These are phyloP conservation scores for Cynoglossus semilaevis DNA, from an alignment of 2,113 vertebrate species.

Conservation along the genomic window DNA sequence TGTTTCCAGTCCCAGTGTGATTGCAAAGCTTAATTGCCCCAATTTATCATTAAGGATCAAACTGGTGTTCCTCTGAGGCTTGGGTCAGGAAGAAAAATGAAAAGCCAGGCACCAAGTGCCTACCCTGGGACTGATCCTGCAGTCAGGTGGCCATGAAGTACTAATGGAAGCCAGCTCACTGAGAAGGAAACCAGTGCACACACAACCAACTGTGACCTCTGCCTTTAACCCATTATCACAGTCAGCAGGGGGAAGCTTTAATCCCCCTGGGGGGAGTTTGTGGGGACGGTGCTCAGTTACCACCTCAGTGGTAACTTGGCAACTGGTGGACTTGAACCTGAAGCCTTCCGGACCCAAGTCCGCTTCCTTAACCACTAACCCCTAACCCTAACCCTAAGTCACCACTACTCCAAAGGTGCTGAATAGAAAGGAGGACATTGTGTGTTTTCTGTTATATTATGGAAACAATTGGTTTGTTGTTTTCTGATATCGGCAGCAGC, in stretches of 20 bases:
- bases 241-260: too few relatives aligned
- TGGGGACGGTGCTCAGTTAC: too few relatives aligned
- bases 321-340: too few relatives aligned
- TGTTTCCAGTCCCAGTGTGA: conserved; percentile 27
- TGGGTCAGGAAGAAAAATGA: conserved; percentile 52
- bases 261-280: too few relatives aligned
- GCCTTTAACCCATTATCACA: too few relatives aligned
- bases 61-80: conserved; percentile 17
- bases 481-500: too few relatives aligned
- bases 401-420: conserved; percentile 26
- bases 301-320: too few relatives aligned
- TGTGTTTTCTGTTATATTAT: conserved; percentile 34
- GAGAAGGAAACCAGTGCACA: conserved; percentile 40
- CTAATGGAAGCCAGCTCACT: conserved; percentile 53
- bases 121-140: conserved; percentile 41
- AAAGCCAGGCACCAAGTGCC: conserved; percentile 58
- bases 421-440: conserved; percentile 3
- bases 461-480: conserved; percentile 5
- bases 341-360: too few relatives aligned
- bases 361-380: too few relatives aligned
- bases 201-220: conserved; percentile 42
- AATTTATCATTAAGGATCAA: conserved; percentile 42
- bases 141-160: conserved; percentile 51
- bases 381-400: too few relatives aligned
- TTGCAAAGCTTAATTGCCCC: conserved; percentile 45